Percentiles rank a stretch among this genome's conserved stretches.
These are phyloP conservation scores for Dryas iulia DNA, from an alignment of 1,140 invertebrate species.

Conservation along the genomic window DNA sequence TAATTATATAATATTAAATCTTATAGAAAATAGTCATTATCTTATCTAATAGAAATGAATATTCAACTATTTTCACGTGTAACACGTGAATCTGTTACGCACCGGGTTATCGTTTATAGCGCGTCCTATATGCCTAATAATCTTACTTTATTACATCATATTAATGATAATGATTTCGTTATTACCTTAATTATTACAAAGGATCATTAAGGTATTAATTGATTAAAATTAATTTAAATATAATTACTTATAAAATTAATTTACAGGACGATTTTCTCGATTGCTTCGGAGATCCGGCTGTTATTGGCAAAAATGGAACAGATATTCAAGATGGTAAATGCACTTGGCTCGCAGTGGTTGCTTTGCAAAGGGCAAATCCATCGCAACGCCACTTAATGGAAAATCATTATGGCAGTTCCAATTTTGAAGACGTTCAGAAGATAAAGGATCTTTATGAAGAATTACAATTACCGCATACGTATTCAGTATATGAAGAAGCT, in stretches of 20 bases:
- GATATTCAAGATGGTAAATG: constrained; percentile 98
- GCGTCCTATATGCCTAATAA: no score
- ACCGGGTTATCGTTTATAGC: not conserved
- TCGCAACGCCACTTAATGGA: constrained; percentile 89
- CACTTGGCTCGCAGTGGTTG: constrained; percentile 95
- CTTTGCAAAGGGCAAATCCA: constrained; percentile 88
- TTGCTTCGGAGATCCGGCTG: constrained; percentile 92
- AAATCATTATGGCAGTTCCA: constrained; percentile 89
- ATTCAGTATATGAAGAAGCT: constrained; percentile 92
- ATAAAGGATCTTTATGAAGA: constrained; percentile 92
- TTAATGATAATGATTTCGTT: not conserved
- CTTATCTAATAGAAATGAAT: not conserved
- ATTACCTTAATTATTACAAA: no score
- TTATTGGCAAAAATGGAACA: constrained; percentile 94
- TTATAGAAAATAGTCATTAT: no score
- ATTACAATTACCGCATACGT: constrained; percentile 88
- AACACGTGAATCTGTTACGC: not conserved
- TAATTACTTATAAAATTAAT: constrained; percentile 1
- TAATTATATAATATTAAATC: no score
- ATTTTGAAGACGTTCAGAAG: constrained; percentile 84
- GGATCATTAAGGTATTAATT: no score
- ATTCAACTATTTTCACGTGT: not conserved
- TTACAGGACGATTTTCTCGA: constrained; percentile 96
- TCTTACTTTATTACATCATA: not conserved
- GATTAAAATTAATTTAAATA: no score